A percentile compares a stretch with the other conserved stretches of the same genome.
phyloP scores from a whole-genome alignment of 1,140 invertebrate genomes.

The Lepidurus arcticus region DNA sequence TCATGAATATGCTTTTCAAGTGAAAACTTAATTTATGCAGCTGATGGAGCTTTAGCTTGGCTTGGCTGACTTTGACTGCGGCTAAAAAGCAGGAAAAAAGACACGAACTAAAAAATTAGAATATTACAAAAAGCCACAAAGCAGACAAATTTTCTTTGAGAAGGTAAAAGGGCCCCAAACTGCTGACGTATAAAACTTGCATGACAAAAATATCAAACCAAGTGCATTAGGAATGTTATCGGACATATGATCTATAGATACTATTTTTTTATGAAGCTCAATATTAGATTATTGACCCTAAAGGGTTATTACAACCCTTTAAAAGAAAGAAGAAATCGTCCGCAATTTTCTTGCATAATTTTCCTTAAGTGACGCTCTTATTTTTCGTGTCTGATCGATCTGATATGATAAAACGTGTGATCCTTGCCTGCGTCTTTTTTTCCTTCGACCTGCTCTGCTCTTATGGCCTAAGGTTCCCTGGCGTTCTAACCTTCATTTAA shows the following conservation, averaged over 20 bases:
- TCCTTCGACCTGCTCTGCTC: background rate
- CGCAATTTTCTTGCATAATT: too few relatives aligned
- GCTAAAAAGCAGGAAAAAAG: background rate
- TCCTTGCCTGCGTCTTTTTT: background rate
- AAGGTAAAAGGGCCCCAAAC: too few relatives aligned
- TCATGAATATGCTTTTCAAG: conserved; percentile 12
- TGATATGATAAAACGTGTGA: conserved; percentile 15
- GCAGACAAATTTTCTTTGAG: too few relatives aligned
- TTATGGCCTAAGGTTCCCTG: background rate
- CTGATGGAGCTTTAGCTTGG: background rate
- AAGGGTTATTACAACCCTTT: too few relatives aligned
- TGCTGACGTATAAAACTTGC: too few relatives aligned
- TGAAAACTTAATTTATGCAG: conserved; percentile 13
- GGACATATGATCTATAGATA: too few relatives aligned
- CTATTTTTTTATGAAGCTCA: too few relatives aligned
- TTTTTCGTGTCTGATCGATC: background rate
- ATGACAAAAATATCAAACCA: too few relatives aligned
- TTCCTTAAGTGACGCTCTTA: background rate
- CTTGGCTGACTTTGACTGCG: background rate
- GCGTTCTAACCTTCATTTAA: background rate
- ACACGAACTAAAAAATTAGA: background rate
- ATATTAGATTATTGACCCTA: too few relatives aligned
- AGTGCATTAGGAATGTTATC: too few relatives aligned
- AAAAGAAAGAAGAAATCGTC: too few relatives aligned
- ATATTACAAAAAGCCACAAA: too few relatives aligned